These are phyloP conservation scores for Caenorhabditis panamensis DNA, from an alignment of 2,888 invertebrate genomes.

Conservation along the genomic window DNA sequence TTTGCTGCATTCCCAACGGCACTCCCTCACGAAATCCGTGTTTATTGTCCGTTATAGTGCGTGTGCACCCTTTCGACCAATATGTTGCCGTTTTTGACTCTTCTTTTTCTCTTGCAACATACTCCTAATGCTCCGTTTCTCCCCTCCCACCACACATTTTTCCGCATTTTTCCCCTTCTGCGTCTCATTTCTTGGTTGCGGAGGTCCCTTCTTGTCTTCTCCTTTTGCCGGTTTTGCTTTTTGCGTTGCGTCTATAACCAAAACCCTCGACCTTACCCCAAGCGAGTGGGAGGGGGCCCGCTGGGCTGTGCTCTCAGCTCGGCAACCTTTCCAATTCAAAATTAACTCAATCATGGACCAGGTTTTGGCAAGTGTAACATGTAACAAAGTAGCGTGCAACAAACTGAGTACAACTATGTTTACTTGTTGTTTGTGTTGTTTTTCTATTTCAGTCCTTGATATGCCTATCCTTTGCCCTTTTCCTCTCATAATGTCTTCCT, in stretches of 20 bases:
- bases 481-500: background rate
- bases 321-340: constrained; percentile 20
- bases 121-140: constrained; percentile 46
- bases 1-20: constrained; percentile 1
- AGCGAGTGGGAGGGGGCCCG: background rate
- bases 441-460: constrained; percentile 19
- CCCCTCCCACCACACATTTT: constrained; percentile 29
- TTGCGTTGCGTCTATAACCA: constrained; percentile 45
- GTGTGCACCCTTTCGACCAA: constrained; percentile 29
- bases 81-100: constrained; percentile 41
- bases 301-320: background rate
- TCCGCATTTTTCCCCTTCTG: constrained; percentile 33
- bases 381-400: constrained; percentile 2
- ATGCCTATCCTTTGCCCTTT: constrained; percentile 10
- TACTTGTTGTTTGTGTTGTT: constrained; percentile 2
- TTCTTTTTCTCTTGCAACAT: constrained; percentile 47
- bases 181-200: constrained; percentile 42
- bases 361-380: constrained; percentile 18
- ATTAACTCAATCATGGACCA: constrained; percentile 25
- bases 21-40: constrained; percentile 7
- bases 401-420: constrained; percentile 17
- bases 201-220: constrained; percentile 43
- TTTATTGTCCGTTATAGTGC: constrained; percentile 31
- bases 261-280: constrained; percentile 28
- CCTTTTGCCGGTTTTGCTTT: constrained; percentile 38